A percentile compares a stretch with the other conserved stretches of the same genome.
Evolutionary conservation across 2,113 vertebrate species (phyloP).

Genomic region (Mastomys coucha): DNA sequence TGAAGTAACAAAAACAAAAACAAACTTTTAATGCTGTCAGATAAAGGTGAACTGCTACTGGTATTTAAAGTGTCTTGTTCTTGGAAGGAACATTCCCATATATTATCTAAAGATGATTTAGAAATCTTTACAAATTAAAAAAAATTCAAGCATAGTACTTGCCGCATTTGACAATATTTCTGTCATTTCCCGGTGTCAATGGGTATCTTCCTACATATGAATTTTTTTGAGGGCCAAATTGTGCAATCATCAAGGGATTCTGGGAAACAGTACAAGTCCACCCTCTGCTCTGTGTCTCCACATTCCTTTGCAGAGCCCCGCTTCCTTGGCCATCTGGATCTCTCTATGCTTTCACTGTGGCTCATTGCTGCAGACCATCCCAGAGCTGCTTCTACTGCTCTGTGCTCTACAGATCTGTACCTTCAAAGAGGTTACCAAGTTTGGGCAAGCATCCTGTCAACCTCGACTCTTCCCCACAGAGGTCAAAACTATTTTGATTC

Average conservation of each 20-base stretch:
- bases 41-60: constrained; percentile 18
- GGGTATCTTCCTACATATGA: neutral
- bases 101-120: neutral
- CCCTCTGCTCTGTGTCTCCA: neutral
- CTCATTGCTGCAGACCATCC: neutral
- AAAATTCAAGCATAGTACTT: neutral
- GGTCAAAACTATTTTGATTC: neutral
- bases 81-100: neutral
- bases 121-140: neutral
- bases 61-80: constrained; percentile 9
- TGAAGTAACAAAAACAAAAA: neutral
- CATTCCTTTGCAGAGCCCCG: neutral
- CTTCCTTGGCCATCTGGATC: neutral
- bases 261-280: neutral
- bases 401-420: neutral
- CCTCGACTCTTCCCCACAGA: neutral
- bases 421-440: neutral
- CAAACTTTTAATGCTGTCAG: neutral
- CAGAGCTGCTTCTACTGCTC: neutral
- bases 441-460: neutral
- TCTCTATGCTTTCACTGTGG: neutral
- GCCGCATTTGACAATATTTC: neutral
- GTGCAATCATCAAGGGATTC: neutral
- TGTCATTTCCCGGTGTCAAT: neutral
- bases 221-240: neutral